Evolutionary conservation across 2,113 vertebrate species (phyloP).

Genomic region (Cichladusa arquata): DNA sequence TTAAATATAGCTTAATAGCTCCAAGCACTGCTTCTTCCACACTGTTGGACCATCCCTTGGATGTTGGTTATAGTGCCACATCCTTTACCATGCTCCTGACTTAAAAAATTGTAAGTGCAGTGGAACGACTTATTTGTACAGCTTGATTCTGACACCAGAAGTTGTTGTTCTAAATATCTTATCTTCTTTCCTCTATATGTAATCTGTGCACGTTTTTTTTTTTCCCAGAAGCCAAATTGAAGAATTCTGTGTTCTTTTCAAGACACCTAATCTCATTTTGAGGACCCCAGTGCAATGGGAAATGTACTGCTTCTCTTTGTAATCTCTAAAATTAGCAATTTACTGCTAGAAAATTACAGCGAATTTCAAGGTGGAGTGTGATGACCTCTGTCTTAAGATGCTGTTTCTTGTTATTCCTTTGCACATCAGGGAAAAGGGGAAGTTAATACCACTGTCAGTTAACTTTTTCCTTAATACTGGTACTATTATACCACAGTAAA

Average conservation of each 20-base stretch:
- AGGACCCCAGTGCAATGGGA: background rate
- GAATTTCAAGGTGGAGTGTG: background rate
- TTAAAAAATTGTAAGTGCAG: background rate
- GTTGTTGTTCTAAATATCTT: background rate
- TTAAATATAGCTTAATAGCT: background rate
- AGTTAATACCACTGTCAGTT: background rate
- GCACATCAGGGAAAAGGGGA: background rate
- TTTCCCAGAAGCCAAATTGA: background rate
- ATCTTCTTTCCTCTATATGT: background rate
- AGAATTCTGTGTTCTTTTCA: background rate
- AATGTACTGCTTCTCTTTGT: rapidly evolving
- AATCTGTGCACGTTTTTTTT: background rate
- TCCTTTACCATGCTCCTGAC: background rate
- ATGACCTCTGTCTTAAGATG: background rate
- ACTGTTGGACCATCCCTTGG: background rate
- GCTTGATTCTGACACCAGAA: background rate
- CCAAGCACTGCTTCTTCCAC: background rate
- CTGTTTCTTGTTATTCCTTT: background rate
- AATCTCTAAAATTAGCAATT: background rate
- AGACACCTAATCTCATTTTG: background rate
- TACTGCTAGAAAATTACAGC: background rate
- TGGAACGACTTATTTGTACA: background rate
- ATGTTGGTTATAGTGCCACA: background rate
- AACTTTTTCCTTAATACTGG: background rate
- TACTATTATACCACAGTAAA: background rate